Base-by-base conservation (phyloP, 2,113 vertebrate species). In the Actenoides lindsayi region DNA sequence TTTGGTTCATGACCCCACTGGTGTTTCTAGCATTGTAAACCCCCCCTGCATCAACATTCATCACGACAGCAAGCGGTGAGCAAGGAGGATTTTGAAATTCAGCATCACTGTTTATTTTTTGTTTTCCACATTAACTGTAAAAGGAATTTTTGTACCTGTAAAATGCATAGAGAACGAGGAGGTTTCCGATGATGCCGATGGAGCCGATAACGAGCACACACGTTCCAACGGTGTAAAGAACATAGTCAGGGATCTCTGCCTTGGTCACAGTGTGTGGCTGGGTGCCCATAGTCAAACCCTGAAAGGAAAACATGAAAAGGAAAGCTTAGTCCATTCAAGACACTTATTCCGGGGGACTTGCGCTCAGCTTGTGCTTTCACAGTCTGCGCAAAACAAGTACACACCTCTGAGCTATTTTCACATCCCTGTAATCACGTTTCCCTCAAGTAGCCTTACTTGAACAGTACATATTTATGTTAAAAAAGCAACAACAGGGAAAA, bases 191-290 rank as follows among this genome's bases (percentile, higher is more conserved):
- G 37, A 98, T 83, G 64, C 97, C 97, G 10, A 97, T 37, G 54
- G 85, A 96, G 37, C 98, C 98, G 54, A 98, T 98, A 74, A 97
- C 16, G n/a, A 98, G 96, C 85, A 98, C 97, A 30, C 96, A 98
- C 0, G 97, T 94, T 71, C 97, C 98, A 65, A 98, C 78, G 0
- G 83, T 83, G 57, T 98, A 96, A 77, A 97, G 95, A 62, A 97
- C 90, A 5, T 96, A 24, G 63, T 88, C 73, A 0, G 97, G 97
- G 65, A 97, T 88, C 51, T 98, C 97, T 48, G 41, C 63, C 42
- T 94, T 96, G 56, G 89, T 92, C 71, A 94, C 31, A 37, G 73
- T 1, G 6, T 87, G 76, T 31, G 82, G 59, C 42, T 80, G 93
- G 46, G 83, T 68, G 78, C 86, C 96, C 83, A 96, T 94, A 41